Conservation (phyloP, 2,113 vertebrate species). For the Ailuropoda melanoleuca region DNA sequence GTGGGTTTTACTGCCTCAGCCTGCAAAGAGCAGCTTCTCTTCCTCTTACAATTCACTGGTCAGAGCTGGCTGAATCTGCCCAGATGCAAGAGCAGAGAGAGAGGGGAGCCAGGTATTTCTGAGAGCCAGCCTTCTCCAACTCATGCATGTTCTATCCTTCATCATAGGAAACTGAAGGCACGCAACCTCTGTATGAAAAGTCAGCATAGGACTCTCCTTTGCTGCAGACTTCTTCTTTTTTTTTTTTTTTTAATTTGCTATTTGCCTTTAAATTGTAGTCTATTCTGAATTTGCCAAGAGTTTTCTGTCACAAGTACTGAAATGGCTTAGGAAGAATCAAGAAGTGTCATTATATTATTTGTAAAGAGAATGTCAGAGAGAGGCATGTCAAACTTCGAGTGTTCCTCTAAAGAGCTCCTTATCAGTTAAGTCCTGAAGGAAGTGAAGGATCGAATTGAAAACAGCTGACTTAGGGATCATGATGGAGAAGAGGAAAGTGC, state of each 20-base stretch:
- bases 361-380: neutral
- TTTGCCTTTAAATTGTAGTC: neutral
- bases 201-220: neutral
- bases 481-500: neutral
- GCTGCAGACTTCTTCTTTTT: neutral
- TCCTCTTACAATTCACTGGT: neutral
- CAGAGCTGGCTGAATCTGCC: neutral
- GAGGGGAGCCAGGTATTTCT: accelerated
- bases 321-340: neutral
- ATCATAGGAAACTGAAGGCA: neutral
- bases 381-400: neutral
- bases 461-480: neutral
- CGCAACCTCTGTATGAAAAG: neutral
- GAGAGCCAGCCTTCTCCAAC: accelerated
- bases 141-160: neutral
- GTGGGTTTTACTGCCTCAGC: neutral
- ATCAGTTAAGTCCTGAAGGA: neutral
- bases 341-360: slow-evolving; percentile 21
- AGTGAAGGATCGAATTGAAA: neutral
- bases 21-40: neutral
- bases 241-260: neutral
- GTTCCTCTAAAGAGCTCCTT: neutral
- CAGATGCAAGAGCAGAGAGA: neutral
- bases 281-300: slow-evolving; percentile 23
- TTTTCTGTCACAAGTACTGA: neutral